Conservation (phyloP, 2,888 invertebrate genomes). For the Ophonus ardosiacus region DNA sequence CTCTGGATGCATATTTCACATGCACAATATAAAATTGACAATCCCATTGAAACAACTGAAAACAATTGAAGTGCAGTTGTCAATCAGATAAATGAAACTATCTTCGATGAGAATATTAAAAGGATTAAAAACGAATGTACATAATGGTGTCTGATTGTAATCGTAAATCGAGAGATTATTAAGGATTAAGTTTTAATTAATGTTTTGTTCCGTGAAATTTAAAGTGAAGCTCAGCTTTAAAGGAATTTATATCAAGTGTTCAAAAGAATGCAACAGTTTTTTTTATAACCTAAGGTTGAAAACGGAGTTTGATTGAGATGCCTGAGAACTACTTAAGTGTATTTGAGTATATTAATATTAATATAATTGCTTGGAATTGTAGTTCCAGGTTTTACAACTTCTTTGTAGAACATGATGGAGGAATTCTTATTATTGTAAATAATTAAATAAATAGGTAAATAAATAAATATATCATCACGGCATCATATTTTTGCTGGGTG, state of each 20-base stretch:
- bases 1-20: neutral
- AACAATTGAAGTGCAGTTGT: neutral
- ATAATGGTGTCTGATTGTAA: slow-evolving; percentile 19
- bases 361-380: neutral
- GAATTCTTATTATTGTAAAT: no score
- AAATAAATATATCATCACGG: no score
- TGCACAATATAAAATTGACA: slow-evolving; percentile 18
- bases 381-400: no score
- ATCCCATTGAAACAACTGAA: neutral
- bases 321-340: neutral
- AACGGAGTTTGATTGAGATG: neutral
- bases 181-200: slow-evolving; percentile 12
- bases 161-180: slow-evolving; percentile 23
- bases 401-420: no score
- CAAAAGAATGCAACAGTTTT: neutral
- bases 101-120: neutral
- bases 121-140: slow-evolving; percentile 1
- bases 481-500: no score
- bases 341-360: neutral
- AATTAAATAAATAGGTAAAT: no score
- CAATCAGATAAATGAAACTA: neutral
- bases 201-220: slow-evolving; percentile 13
- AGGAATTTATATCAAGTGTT: neutral
- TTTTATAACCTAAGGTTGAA: neutral
- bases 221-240: slow-evolving; percentile 3